These are phyloP conservation scores for Diprion similis DNA, from an alignment of 1,140 invertebrate species.

Conservation along the genomic window DNA sequence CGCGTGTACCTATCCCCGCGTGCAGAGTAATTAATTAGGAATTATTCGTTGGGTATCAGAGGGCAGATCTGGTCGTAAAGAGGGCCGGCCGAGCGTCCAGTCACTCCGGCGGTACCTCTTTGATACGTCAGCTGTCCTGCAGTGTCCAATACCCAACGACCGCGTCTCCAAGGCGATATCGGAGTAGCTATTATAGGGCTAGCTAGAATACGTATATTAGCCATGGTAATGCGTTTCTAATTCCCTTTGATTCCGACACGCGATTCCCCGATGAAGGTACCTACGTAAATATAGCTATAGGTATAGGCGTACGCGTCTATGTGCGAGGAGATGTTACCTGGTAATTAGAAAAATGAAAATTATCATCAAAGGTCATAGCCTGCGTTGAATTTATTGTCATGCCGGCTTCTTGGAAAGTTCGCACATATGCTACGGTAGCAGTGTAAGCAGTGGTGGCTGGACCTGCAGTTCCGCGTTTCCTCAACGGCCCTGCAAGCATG, in stretches of 20 bases:
- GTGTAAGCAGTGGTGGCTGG: too few relatives aligned
- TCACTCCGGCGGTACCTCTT: conserved; percentile 45
- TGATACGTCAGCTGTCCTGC: conserved; percentile 52
- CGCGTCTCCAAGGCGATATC: too few relatives aligned
- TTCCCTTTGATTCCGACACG: background rate
- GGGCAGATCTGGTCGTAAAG: conserved; percentile 31
- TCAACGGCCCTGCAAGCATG: too few relatives aligned
- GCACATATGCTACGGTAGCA: too few relatives aligned
- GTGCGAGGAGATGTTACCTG: too few relatives aligned
- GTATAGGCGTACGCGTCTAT: too few relatives aligned
- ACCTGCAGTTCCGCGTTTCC: too few relatives aligned
- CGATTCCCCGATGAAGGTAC: background rate
- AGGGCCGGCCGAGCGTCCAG: conserved; percentile 26
- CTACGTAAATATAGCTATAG: too few relatives aligned
- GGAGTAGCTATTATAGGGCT: too few relatives aligned
- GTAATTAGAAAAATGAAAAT: background rate
- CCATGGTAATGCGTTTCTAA: background rate
- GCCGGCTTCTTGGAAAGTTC: background rate
- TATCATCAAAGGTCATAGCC: background rate
- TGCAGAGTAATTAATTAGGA: conserved; percentile 51
- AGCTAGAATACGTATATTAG: background rate
- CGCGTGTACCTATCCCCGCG: conserved; percentile 12
- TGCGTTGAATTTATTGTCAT: background rate
- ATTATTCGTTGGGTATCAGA: conserved; percentile 48
- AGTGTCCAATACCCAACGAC: background rate